Evolutionary conservation across 1,140 invertebrate species (phyloP).

Genomic region (Sitobion miscanthi): DNA sequence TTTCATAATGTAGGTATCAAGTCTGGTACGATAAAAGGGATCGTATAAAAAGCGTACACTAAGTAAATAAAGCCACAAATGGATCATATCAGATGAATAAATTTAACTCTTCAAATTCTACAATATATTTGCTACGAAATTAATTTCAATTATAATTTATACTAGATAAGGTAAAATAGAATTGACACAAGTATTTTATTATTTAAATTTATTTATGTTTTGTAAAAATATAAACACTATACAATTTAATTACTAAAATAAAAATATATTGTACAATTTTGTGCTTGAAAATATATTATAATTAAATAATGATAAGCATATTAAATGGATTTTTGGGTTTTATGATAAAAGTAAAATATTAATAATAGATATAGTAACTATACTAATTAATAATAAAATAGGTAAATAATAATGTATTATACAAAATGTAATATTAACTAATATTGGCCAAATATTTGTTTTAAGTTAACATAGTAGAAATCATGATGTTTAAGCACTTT

Average conservation of each 20-base stretch:
- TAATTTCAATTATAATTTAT: not conserved
- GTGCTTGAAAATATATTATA: not conserved
- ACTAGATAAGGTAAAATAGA: not conserved
- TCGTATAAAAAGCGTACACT: not conserved
- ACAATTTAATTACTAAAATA: not conserved
- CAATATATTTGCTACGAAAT: not conserved
- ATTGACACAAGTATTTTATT: not conserved
- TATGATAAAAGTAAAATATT: not conserved
- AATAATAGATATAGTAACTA: not conserved
- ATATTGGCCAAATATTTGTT: conserved; percentile 26
- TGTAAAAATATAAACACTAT: not conserved
- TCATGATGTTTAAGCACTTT: conserved; percentile 52
- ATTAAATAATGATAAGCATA: not conserved
- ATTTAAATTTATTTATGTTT: not conserved
- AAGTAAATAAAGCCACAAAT: not conserved
- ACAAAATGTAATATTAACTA: conserved; percentile 22
- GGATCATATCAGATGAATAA: not conserved
- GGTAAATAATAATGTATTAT: not conserved
- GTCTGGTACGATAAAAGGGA: not conserved
- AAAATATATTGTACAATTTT: not conserved
- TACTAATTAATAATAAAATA: conserved; percentile 3
- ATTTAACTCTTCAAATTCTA: not conserved
- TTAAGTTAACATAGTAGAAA: conserved; percentile 54
- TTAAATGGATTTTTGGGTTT: not conserved
- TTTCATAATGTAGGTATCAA: not conserved